Base-by-base conservation (phyloP, 1,140 invertebrate species). In the Stegodyphus dumicola region DNA sequence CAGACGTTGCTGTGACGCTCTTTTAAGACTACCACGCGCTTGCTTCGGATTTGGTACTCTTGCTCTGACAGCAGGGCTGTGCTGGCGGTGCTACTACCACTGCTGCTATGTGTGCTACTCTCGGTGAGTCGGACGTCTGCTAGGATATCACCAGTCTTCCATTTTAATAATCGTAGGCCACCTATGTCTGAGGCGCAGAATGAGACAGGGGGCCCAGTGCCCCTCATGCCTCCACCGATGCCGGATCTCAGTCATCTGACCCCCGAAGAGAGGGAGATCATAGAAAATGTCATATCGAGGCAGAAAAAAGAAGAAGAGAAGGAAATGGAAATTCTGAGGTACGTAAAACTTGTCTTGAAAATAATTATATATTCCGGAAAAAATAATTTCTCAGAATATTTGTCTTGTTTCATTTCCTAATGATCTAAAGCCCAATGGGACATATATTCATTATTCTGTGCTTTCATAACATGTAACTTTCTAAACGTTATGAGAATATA, bases 221-320 rank as follows among this genome's bases (percentile, higher is more conserved):
- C 74, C 65, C 65, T 85, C 73, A 70, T 70, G 73, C 56, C 60
- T 18, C 80, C 70, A 6, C 54, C 71, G n/a, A 49, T 75, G 9
- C 97, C 97, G 88, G 98, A 99, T 93, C 94, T 99, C 89, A 98
- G 96, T 90, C 98, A 99, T 92, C 94, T 99, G 89, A 99, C 97
- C 89, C 95, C 96, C 89, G 97, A 99, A 91, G 98, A 99, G 93
- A 93, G 98, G 90, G 94, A 95, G 92, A 98, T 99, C 93, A 99
- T 99, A 91, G 96, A 99, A 91, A 94, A 94, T 89, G 98, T 99
- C 88, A 96, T 99, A 92, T 94, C 96, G 92, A 93, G 98, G 88
- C 98, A 99, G 91, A 95, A 95, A 91, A 95, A 97, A 91, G 98
- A 99, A 92, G 98, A 99, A 92, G 95, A 97, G 90, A 94, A 95